Evolutionary conservation across 2,797 vertebrate species (phyloP).

Genomic region (Rhynchotus rufescens): DNA sequence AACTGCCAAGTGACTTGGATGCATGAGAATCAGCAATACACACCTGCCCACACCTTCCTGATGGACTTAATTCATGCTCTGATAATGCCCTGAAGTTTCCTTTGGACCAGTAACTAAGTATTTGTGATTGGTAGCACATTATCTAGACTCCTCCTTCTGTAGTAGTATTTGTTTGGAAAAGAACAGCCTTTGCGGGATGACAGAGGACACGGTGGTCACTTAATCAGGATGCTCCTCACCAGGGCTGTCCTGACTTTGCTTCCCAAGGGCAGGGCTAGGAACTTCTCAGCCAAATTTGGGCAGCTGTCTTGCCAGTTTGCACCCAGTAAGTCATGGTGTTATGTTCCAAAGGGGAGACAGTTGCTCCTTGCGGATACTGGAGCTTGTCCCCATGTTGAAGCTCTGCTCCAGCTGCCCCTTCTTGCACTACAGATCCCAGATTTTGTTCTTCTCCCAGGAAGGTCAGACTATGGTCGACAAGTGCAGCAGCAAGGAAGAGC

Average conservation of each 20-base stretch:
- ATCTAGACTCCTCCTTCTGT: neutral
- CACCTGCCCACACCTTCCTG: neutral
- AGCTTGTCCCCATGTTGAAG: neutral
- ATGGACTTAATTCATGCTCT: neutral
- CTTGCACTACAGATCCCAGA: neutral
- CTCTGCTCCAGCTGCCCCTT: neutral
- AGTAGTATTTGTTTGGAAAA: neutral
- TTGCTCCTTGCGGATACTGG: neutral
- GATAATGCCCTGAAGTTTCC: neutral
- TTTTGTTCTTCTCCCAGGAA: neutral
- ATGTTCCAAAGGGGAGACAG: neutral
- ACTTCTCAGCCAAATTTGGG: neutral
- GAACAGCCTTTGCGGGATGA: neutral
- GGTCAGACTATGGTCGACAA: neutral
- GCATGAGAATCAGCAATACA: neutral
- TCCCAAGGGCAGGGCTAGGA: neutral
- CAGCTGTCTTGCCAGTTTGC: neutral
- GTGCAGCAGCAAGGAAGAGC: neutral
- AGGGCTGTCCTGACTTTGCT: neutral
- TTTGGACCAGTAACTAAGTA: neutral
- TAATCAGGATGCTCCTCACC: neutral
- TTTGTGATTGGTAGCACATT: neutral
- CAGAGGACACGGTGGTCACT: neutral
- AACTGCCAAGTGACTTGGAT: neutral
- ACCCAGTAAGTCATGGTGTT: neutral